phyloP scores from a whole-genome alignment of 2,113 vertebrate species.

The Erythrocercus mccallii region DNA sequence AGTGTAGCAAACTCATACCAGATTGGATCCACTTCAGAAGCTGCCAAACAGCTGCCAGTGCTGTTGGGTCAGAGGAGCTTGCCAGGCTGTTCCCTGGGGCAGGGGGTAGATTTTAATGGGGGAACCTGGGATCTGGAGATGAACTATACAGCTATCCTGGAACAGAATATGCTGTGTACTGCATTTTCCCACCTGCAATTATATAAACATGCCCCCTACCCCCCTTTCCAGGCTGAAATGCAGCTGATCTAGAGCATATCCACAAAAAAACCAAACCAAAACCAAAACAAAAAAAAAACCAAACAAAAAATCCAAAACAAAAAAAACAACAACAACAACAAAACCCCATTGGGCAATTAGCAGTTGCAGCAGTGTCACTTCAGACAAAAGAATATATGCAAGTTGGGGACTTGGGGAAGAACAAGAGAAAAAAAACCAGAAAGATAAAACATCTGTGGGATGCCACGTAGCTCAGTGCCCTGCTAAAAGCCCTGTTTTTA shows the following conservation, averaged over 20 bases:
- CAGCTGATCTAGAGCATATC: conserved; percentile 20
- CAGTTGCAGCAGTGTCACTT: conserved; percentile 16
- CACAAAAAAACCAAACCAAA: not conserved
- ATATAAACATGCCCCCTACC: not conserved
- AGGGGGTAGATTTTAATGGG: conserved; percentile 39
- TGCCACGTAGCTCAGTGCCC: not conserved
- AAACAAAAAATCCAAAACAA: not conserved
- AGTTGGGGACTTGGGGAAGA: not conserved
- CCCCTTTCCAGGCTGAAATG: conserved; percentile 11
- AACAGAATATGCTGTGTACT: conserved; percentile 49
- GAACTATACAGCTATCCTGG: conserved; percentile 24
- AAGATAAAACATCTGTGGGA: not conserved
- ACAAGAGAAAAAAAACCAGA: not conserved
- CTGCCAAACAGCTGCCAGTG: conserved; percentile 71
- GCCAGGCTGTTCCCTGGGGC: conserved; percentile 62
- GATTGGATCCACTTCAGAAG: conserved; percentile 69
- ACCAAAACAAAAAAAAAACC: conserved; percentile 19
- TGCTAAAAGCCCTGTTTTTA: not conserved
- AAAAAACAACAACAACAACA: conserved; percentile 8
- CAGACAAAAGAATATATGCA: not conserved
- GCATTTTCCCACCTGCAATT: conserved; percentile 13
- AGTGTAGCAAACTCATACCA: conserved; percentile 72
- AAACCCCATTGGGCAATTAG: not conserved
- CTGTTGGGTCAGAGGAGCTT: conserved; percentile 55
- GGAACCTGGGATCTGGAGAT: conserved; percentile 45